Base-by-base conservation (phyloP, 2,797 vertebrate species). In the Schizothorax lantsangensis region DNA sequence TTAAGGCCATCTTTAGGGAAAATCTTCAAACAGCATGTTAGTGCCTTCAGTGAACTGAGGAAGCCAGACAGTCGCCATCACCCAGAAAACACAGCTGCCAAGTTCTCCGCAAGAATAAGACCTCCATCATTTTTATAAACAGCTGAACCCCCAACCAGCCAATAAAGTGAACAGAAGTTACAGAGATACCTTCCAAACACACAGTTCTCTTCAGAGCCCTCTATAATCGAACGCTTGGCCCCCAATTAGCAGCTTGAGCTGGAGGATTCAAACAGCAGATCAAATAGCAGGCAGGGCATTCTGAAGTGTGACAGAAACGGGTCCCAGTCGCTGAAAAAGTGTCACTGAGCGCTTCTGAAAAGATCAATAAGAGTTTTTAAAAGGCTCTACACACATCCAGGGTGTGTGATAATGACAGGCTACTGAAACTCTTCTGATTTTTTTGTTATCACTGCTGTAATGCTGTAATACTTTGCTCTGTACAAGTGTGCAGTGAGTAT, bases 321-420 rank as follows among this genome's bases (percentile, higher is more conserved):
- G 40, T 64, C 57, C 43, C 21, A 12, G 59, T 8, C 2, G 2
- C 43, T 64, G 66, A 80, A 57, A 72, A 84, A 84, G 23, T 45
- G 84, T 86, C 68, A 68, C 68, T 26, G 66, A 66, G 33, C 4
- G 1, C 71, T 75, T 74, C 43, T 74, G 43, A 26, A 73, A 33
- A 81, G 84, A 75, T 86, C 84, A 86, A 81, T 86, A 81, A 6
- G 23, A 73, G 64, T 49, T 86, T 75, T 64, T 49, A 52, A 81
- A 81, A 64, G 40, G 64, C 68, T 72, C 21, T 66, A 38, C 54
- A 86, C 54, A 81, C 9, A 49, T 62, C 54, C 74, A 79, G 74
- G 45, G 59, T 73, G 49, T 85, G 49, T 71, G 75, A 79, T 84
- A 69, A 77, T 85, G 75, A 72, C 75, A 85, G 21, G 77, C 64